Conservation (phyloP, 2,113 vertebrate genomes). For the Tylochromis polylepis region DNA sequence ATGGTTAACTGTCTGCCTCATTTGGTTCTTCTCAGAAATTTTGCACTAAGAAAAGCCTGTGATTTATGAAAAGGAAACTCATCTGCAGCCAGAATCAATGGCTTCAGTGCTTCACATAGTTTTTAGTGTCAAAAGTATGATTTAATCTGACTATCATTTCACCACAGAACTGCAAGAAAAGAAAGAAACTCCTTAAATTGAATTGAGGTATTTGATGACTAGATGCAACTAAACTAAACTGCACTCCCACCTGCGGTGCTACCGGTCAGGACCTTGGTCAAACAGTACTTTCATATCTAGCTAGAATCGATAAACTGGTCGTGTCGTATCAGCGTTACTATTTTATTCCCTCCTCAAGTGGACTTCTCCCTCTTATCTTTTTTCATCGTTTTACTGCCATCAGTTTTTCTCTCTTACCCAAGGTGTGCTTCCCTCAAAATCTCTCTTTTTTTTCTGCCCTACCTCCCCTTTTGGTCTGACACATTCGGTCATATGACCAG, state of each 20-base stretch:
- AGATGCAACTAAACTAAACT: background rate
- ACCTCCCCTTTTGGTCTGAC: background rate
- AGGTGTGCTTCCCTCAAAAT: background rate
- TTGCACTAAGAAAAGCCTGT: background rate
- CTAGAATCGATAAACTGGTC: background rate
- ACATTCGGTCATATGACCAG: slow-evolving; percentile 47
- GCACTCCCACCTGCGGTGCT: background rate
- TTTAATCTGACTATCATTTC: background rate
- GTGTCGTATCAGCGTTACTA: background rate
- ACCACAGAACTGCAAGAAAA: background rate
- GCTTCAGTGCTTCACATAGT: background rate
- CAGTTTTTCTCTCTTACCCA: background rate
- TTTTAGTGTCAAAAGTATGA: background rate
- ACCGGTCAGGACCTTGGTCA: background rate
- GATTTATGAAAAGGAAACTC: background rate
- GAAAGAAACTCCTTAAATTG: background rate
- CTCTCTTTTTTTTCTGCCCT: background rate
- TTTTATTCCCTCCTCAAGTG: background rate
- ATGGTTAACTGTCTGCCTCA: slow-evolving; percentile 19
- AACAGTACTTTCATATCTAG: background rate
- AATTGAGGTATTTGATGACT: background rate
- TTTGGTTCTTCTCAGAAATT: background rate
- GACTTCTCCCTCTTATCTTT: background rate
- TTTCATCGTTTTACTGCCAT: background rate
- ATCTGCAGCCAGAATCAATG: background rate